Evolutionary conservation across 2,797 vertebrate genomes (phyloP), one percentile per base, ranked within the genome.

Genomic region (Garrulus glandarius): DNA sequence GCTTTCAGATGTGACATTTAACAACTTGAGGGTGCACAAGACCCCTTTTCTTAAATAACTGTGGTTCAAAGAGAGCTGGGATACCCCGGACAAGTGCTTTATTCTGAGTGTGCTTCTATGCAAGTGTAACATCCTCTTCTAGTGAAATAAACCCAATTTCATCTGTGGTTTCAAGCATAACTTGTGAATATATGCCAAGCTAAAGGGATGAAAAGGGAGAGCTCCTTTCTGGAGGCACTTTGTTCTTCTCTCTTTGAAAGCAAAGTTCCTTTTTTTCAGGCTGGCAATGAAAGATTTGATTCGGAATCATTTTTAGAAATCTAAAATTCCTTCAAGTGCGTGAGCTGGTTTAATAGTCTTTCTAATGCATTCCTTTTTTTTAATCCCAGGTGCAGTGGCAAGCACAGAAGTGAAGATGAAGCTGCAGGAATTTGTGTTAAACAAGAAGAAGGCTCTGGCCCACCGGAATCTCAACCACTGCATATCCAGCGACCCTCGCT

Each of bases 381-480:
- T 41, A 6, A 15, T 97, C 11, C 52, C 97, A 99, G 99, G 99
- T 96, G 99, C 99, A 1, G 99, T 99, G 83, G 99, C 99, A 89
- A 99, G 99, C 96, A 99, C 99, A 1, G 99, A 99, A 97, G 99
- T 99, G 72, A 99, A 99, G 98, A 99, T 99, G 99, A 99, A 99
- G 71, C 96, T 99, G n/a, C 99, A 99, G 92, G 99, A 99, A 93
- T 99, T 99, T 93, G 99, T 99, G 71, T 98, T 99, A 87, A 99
- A 99, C 95, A 99, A 99, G 95, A 99, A 99, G 98, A 99, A 99
- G 97, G 99, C 99, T 2, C 98, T 99, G 97, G 99, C 99, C 82
- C 99, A 99, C 95, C 98, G 99, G 84, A 99, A 97, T 96, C 98
- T 99, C 80, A 99, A 99, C 98, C 99, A 99, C 98, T 99, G 99